These are phyloP conservation scores for Dicaeum eximium DNA, from an alignment of 2,113 vertebrate genomes.

Conservation along the genomic window DNA sequence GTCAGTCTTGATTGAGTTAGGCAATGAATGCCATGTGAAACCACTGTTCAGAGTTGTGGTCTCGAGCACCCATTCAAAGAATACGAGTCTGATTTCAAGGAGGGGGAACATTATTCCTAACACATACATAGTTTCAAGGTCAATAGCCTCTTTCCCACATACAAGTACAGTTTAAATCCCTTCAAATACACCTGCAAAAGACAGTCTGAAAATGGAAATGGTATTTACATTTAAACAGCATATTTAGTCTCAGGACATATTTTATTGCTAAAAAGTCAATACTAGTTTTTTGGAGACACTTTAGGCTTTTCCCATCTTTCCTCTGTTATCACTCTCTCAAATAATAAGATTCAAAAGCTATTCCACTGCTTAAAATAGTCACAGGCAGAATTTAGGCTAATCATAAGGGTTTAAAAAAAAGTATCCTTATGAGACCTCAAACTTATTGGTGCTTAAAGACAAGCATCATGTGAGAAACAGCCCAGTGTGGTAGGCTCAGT, in stretches of 20 bases:
- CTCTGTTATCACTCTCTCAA: not conserved
- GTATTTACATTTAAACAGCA: slow-evolving; percentile 58
- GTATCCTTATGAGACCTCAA: not conserved
- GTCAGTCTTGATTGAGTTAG: not conserved
- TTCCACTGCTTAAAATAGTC: slow-evolving; percentile 17
- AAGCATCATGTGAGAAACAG: not conserved
- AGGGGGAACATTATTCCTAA: slow-evolving; percentile 11
- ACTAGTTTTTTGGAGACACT: slow-evolving; percentile 13
- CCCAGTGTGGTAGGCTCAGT: not conserved
- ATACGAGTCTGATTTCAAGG: not conserved
- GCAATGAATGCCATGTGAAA: not conserved
- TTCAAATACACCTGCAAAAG: slow-evolving; percentile 41
- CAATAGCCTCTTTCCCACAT: slow-evolving; percentile 36
- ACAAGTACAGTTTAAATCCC: slow-evolving; percentile 45
- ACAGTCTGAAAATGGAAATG: slow-evolving; percentile 35
- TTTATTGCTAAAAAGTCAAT: slow-evolving; percentile 52
- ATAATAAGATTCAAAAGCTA: slow-evolving; percentile 19
- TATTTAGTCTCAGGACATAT: not conserved
- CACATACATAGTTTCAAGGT: slow-evolving; percentile 46
- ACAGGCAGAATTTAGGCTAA: slow-evolving; percentile 40
- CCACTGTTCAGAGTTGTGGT: not conserved
- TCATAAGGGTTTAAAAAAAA: not conserved
- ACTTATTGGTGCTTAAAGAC: not conserved
- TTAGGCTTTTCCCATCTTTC: not conserved
- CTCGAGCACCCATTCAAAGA: slow-evolving; percentile 3